phyloP scores from a whole-genome alignment of 2,797 vertebrate species.

The Acanthopagrus latus region DNA sequence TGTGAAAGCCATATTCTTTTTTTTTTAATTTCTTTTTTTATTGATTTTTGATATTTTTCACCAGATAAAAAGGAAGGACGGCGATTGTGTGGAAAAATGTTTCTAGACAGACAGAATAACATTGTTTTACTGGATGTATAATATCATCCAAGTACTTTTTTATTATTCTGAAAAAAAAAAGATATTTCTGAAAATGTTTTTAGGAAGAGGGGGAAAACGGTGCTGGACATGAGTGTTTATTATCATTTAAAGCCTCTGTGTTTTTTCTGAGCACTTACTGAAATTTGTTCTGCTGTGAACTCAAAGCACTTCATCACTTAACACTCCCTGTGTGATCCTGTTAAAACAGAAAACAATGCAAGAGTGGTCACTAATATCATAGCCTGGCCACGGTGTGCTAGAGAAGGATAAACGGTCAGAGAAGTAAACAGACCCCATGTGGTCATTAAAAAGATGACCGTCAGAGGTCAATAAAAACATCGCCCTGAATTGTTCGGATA shows the following conservation, averaged over 20 bases:
- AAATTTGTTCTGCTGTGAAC: conserved; percentile 79
- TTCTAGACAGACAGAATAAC: conserved; percentile 50
- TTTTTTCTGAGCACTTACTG: conserved; percentile 84
- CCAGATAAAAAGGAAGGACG: conserved; percentile 39
- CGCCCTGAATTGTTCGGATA: conserved; percentile 35
- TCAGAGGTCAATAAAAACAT: conserved; percentile 70
- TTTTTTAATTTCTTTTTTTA: conserved; percentile 49
- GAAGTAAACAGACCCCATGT: conserved; percentile 58
- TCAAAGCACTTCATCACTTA: conserved; percentile 83
- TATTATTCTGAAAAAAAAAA: conserved; percentile 29
- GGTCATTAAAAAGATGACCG: conserved; percentile 73
- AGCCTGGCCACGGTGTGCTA: conserved; percentile 46
- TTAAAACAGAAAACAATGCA: conserved; percentile 77
- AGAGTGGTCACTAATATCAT: conserved; percentile 55
- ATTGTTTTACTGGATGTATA: conserved; percentile 61
- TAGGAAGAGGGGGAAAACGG: conserved; percentile 48
- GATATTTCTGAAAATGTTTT: conserved; percentile 63
- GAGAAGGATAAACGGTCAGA: conserved; percentile 50
- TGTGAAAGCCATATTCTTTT: conserved; percentile 82
- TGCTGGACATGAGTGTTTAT: conserved; percentile 68
- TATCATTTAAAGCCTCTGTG: conserved; percentile 58
- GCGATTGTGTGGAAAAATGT: conserved; percentile 35
- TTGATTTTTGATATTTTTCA: conserved; percentile 40
- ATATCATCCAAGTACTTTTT: conserved; percentile 53
- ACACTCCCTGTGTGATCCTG: conserved; percentile 67